phyloP scores from a whole-genome alignment of 64 coral and sea anemone species.

The Montipora sp. region DNA sequence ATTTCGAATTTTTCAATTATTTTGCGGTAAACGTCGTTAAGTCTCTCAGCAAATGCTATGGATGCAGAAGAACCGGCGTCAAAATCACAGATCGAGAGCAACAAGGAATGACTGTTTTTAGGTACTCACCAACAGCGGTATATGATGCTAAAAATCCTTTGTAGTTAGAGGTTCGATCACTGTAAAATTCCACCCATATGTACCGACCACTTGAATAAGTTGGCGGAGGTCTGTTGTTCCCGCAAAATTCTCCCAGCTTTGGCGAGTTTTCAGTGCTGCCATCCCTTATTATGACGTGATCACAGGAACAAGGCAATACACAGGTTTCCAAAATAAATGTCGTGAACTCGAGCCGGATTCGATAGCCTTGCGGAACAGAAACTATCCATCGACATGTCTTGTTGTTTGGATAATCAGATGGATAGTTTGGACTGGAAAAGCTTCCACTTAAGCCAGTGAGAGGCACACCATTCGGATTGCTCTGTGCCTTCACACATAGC shows the following conservation, averaged over 20 bases:
- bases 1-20: too few relatives aligned
- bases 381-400: conserved; percentile 36
- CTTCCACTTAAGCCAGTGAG: not conserved
- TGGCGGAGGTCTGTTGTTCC: not conserved
- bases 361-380: not conserved
- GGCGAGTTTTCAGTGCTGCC: conserved; percentile 4
- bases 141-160: conserved; percentile 45
- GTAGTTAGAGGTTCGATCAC: not conserved
- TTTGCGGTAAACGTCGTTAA: too few relatives aligned
- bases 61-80: too few relatives aligned
- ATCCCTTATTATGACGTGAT: conserved; percentile 56
- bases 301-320: conserved; percentile 38
- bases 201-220: conserved; percentile 31
- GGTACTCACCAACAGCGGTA: not conserved
- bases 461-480: not conserved
- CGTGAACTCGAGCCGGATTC: conserved; percentile 7
- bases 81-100: too few relatives aligned
- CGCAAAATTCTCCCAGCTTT: conserved; percentile 30
- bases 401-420: conserved; percentile 9
- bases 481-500: not conserved
- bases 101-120: too few relatives aligned
- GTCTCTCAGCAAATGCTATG: too few relatives aligned
- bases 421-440: conserved; percentile 31
- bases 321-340: conserved; percentile 43
- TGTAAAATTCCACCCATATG: conserved; percentile 58